Evolutionary conservation across 2,113 vertebrate genomes (phyloP), one percentile per base, ranked within the genome.

Genomic region (Neodon shergylaensis): DNA sequence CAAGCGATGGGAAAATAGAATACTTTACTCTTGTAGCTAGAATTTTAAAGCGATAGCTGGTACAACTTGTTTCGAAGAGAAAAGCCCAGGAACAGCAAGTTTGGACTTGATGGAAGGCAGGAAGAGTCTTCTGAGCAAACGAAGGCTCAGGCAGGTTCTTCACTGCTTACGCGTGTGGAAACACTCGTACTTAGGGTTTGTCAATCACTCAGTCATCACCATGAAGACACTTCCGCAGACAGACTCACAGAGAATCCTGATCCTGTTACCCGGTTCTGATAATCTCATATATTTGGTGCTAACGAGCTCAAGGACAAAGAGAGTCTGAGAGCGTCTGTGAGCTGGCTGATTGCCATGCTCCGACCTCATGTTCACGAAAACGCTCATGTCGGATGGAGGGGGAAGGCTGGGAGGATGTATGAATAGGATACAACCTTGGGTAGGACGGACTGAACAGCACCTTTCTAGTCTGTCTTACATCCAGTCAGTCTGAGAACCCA

Each of bases 31-130:
- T 44, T 68, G 58, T 54, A 86, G 63, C n/a, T 52, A 68, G 83
- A 83, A 44, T 63, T 73, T 66, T 47, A 85, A 47, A 47, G 63
- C 21, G 58, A 3, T n/a, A 96, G 81, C 95, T 97, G 87, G 97
- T 94, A 66, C 78, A 91, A 97, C 96, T 95, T 90, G 97, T 98
- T 96, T 92, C 39, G 36, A 85, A 84, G n/a, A 95, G 93, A 72
- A 97, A 96, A 89, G 54, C 12, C 86, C 42, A 52, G 54, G 88
- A 94, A 95, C 8, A 78, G 73, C 92, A 74, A 36, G 88, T 88
- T 96, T 88, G 90, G 86, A 91, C 95, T 95, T 90, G 85, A 95
- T n/a, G 74, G 85, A 39, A 65, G 91, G 76, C 82, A 82, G 91
- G 95, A 95, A 94, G 95, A 84, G 70, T 89, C 79, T 54, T 54